Evolutionary conservation across 2,888 invertebrate species (phyloP), one percentile per base, ranked within the genome.

Genomic region (Cephus sareptanus): DNA sequence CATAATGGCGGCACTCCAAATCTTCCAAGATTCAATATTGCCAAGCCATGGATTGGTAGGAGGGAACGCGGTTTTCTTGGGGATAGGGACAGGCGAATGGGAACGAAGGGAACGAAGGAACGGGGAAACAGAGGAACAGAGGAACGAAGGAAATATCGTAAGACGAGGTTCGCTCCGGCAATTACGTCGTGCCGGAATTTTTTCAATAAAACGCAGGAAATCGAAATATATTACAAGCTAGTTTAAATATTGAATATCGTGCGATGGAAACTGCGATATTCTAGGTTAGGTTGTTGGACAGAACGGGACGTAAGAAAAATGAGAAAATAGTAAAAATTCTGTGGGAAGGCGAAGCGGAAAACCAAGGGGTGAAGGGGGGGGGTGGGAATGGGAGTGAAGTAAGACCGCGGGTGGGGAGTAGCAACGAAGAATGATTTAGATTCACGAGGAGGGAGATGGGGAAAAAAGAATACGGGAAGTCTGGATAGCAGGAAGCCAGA

Each of bases 161-260:
- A 71, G 23, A 13, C 31, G 31, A 71, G 23, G 6, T 71, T 34
- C 12, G 31, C 12, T 34, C 6, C 1, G 74, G 35, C 74, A 74
- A 74, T 74, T 74, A 74, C 74, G 12, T 35, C 13, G 9, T 33
- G 34, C 11, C 23, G n/a, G 74, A 30, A 74, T 56, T 23, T 35
- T 74, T 74, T 15, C 35, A 35, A 74, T 74, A 35, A 74, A 74
- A 30, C 74, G 35, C 12, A 13, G 23, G n/a, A 74, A 74, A 74
- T 74, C 23, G 15, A 74, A 6, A 74, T 15, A n/a, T 34, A 74
- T 74, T 74, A 74, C 23, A 34, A 34, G 34, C 35, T n/a, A 23
- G 35, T 74, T 74, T 35, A n/a, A 74, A 74, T 35, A 74, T 74
- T 23, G 35, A 23, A 30, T 35, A 74, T 35, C 23, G 35, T 74